Percentiles rank a stretch among this genome's conserved stretches.
Evolutionary conservation across 2,113 vertebrate species (phyloP).

Genomic region (Psittacus erithacus): DNA sequence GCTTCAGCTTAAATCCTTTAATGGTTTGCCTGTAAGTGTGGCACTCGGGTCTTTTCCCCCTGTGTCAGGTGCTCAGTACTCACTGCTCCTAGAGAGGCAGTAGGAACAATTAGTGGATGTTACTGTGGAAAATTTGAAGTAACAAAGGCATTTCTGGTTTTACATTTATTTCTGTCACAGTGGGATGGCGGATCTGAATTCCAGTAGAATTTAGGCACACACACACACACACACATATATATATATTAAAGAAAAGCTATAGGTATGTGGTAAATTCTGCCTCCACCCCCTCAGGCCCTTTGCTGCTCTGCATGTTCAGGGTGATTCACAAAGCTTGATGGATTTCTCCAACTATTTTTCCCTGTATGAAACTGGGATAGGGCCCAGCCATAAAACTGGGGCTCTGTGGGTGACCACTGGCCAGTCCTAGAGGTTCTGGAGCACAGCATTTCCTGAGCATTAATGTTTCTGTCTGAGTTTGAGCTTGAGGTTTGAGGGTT

Average conservation of each 20-base stretch:
- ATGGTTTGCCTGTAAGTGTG: background rate
- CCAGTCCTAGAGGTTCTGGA: background rate
- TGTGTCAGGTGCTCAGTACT: background rate
- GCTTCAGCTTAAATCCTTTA: background rate
- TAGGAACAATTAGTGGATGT: background rate
- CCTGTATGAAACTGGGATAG: background rate
- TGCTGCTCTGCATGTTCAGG: background rate
- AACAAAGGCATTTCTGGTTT: background rate
- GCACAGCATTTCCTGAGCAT: background rate
- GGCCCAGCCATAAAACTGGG: background rate
- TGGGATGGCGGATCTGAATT: background rate
- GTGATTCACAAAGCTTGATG: background rate
- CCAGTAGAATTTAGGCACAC: background rate
- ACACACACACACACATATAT: accelerated
- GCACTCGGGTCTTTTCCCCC: background rate
- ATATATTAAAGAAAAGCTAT: background rate
- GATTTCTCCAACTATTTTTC: background rate
- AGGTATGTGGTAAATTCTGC: background rate
- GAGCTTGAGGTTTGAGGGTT: background rate
- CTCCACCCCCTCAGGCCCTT: background rate
- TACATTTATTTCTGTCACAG: background rate
- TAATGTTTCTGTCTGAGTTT: background rate
- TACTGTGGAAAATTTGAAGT: background rate
- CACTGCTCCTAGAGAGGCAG: background rate
- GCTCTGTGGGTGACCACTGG: background rate